Evolutionary conservation across 30 jellyfish, hydroid and myxozoan species (phyloP).

Genomic region (Nemopilema nomurai): DNA sequence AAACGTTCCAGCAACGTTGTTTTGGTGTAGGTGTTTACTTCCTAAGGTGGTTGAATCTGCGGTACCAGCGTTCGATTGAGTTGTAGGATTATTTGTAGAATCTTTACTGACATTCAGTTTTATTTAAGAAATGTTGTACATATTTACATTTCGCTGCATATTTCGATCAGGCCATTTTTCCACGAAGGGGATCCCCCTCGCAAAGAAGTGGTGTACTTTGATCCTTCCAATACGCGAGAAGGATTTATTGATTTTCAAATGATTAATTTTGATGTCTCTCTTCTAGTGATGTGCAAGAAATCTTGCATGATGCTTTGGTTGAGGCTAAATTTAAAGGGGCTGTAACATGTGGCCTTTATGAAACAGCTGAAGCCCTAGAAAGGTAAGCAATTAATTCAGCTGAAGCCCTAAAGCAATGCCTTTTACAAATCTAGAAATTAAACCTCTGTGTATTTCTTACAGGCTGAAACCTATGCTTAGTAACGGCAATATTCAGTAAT

Average conservation of each 20-base stretch:
- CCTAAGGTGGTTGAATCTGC: too few species aligned
- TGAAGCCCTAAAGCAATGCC: background rate
- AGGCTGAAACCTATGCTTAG: too few species aligned
- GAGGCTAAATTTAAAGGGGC: conserved; percentile 39
- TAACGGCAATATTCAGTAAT: too few species aligned
- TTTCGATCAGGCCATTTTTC: background rate
- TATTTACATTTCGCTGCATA: too few species aligned
- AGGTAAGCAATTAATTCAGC: background rate
- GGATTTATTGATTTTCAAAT: too few species aligned
- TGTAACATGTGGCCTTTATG: conserved; percentile 58
- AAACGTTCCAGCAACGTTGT: background rate
- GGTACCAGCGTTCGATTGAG: background rate
- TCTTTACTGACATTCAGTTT: too few species aligned
- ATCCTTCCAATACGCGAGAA: background rate
- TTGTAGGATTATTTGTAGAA: background rate
- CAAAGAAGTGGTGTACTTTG: background rate
- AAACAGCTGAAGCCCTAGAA: conserved; percentile 51
- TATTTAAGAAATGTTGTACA: too few species aligned
- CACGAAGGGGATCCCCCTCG: background rate
- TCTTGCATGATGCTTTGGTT: conserved; percentile 9
- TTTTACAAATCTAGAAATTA: too few species aligned
- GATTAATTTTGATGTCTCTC: too few species aligned
- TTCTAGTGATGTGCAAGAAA: conserved; percentile 27
- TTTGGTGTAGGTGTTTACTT: too few species aligned
- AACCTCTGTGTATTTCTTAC: too few species aligned